These are phyloP conservation scores for Abscondita cerata DNA, from an alignment of 2,888 invertebrate genomes.

Conservation along the genomic window DNA sequence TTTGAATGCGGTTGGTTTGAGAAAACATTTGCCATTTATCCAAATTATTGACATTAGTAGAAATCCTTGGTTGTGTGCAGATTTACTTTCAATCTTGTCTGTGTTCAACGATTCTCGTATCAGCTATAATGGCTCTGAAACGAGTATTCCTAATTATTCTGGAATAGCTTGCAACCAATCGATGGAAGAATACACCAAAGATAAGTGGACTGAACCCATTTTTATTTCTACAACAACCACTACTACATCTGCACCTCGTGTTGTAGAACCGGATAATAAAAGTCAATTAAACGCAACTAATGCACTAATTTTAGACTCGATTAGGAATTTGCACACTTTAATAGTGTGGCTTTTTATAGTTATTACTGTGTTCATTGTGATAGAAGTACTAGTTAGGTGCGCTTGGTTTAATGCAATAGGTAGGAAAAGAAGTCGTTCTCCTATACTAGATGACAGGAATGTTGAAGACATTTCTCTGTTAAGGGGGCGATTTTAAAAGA, in stretches of 20 bases:
- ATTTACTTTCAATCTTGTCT: slow-evolving; percentile 39
- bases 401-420: background rate
- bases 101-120: slow-evolving; percentile 36
- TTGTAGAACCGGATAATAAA: background rate
- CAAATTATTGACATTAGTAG: slow-evolving; percentile 40
- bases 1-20: slow-evolving; percentile 39
- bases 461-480: slow-evolving; percentile 20
- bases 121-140: slow-evolving; percentile 10
- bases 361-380: slow-evolving; percentile 11
- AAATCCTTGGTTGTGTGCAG: slow-evolving; percentile 46
- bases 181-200: slow-evolving; percentile 8
- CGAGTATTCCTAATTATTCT: slow-evolving; percentile 9
- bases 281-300: background rate
- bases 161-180: slow-evolving; percentile 33
- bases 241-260: background rate
- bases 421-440: background rate
- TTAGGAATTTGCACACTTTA: slow-evolving; percentile 8
- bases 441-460: slow-evolving; percentile 12
- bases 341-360: slow-evolving; percentile 16
- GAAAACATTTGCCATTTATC: slow-evolving; percentile 36
- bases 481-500: slow-evolving; percentile 7
- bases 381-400: slow-evolving; percentile 11
- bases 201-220: background rate
- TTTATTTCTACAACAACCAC: background rate
- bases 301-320: slow-evolving; percentile 3